phyloP scores from a whole-genome alignment of 2,113 vertebrate species.

The Loxodonta africana region DNA sequence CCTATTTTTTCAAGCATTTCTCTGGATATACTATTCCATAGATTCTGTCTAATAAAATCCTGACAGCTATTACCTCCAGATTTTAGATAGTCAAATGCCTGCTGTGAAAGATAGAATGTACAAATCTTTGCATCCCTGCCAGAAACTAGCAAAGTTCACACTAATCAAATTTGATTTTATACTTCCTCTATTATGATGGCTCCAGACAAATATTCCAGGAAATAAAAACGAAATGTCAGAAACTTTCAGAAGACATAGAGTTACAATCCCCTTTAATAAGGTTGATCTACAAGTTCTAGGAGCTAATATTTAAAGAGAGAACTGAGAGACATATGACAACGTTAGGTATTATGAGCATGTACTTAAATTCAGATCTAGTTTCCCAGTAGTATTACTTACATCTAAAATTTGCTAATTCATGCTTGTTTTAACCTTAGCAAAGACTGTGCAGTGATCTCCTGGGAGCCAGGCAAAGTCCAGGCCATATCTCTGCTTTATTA shows the following conservation, averaged over 20 bases:
- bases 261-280: neutral
- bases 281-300: neutral
- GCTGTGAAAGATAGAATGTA: neutral
- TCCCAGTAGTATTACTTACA: neutral
- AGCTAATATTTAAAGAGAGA: neutral
- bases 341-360: neutral
- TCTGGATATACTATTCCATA: neutral
- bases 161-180: neutral
- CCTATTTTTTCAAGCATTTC: neutral
- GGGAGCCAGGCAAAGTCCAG: slow-evolving; percentile 1
- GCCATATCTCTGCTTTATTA: neutral
- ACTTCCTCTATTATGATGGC: neutral
- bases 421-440: neutral
- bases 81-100: neutral
- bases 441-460: neutral
- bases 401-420: neutral
- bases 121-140: neutral
- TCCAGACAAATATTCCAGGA: neutral
- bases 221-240: neutral
- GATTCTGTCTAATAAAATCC: neutral
- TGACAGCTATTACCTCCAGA: neutral
- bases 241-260: neutral
- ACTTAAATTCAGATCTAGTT: neutral
- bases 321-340: neutral
- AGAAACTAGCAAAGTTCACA: neutral